phyloP scores from a whole-genome alignment of 92 coral and sea anemone genomes.

The Epizoanthus ramosus region DNA sequence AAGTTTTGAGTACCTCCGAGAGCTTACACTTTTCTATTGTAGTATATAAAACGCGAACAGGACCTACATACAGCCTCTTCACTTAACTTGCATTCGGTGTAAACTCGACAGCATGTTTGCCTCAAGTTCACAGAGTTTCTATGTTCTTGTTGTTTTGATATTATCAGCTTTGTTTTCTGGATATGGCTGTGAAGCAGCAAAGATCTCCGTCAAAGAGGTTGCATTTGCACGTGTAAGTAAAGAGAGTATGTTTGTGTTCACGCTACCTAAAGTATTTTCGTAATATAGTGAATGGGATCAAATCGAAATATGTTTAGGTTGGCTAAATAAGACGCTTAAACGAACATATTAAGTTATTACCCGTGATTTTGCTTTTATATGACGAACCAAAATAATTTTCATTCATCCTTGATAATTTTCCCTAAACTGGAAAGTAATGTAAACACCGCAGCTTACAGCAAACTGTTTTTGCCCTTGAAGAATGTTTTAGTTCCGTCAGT shows the following conservation, averaged over 20 bases:
- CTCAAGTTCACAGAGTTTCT: slow-evolving; percentile 7
- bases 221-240: background rate
- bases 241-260: background rate
- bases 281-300: too few species aligned
- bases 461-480: too few species aligned
- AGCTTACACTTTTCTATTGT: background rate
- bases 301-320: too few species aligned
- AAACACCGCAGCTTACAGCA: too few species aligned
- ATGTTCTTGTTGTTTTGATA: background rate
- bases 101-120: background rate
- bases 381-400: too few species aligned
- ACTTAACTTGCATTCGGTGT: background rate
- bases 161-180: background rate
- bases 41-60: background rate
- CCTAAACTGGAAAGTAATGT: too few species aligned
- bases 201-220: background rate
- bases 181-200: background rate
- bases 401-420: too few species aligned
- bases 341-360: too few species aligned
- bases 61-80: background rate
- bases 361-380: too few species aligned
- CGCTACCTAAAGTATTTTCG: too few species aligned
- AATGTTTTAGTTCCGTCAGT: too few species aligned
- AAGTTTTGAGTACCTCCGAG: background rate
- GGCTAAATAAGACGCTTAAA: too few species aligned